These are phyloP conservation scores for Rhabdomys dilectus DNA, from an alignment of 2,113 vertebrate genomes.

Conservation along the genomic window DNA sequence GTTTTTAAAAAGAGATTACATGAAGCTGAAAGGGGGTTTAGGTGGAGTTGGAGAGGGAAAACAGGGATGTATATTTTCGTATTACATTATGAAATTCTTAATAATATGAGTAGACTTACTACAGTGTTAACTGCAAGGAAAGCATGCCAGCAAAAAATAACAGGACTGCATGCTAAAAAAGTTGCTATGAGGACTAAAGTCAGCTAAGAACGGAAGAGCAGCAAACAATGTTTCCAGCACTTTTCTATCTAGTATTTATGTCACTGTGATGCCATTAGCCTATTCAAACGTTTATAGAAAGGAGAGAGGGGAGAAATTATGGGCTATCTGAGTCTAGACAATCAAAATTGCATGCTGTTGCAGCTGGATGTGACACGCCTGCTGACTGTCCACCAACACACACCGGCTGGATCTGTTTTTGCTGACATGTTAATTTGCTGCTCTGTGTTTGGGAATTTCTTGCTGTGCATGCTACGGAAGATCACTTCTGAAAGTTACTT, in stretches of 20 bases:
- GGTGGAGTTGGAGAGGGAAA: too few relatives aligned
- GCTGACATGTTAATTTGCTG: constrained; percentile 60
- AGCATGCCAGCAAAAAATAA: not conserved
- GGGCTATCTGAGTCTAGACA: constrained; percentile 44
- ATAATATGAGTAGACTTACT: not conserved
- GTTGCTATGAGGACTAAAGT: not conserved
- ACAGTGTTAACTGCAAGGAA: not conserved
- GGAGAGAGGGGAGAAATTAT: constrained; percentile 40
- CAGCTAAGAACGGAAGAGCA: constrained; percentile 17
- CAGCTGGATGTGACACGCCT: not conserved
- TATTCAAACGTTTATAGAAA: not conserved
- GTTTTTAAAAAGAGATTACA: not conserved
- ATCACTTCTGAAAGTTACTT: not conserved
- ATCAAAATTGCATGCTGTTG: constrained; percentile 15
- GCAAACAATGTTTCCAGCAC: not conserved
- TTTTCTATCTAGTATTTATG: constrained; percentile 50
- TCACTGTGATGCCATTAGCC: not conserved
- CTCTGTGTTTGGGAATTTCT: constrained; percentile 46
- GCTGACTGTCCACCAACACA: constrained; percentile 5
- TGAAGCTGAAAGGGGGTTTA: not conserved
- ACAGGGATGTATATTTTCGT: not conserved
- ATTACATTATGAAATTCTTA: not conserved
- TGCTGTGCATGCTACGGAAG: not conserved
- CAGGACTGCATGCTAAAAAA: not conserved
- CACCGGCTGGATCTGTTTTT: not conserved